A percentile compares a stretch with the other conserved stretches of the same genome.
These are phyloP conservation scores for Strigamia transsilvanica DNA, from an alignment of 2,888 invertebrate genomes.

Conservation along the genomic window DNA sequence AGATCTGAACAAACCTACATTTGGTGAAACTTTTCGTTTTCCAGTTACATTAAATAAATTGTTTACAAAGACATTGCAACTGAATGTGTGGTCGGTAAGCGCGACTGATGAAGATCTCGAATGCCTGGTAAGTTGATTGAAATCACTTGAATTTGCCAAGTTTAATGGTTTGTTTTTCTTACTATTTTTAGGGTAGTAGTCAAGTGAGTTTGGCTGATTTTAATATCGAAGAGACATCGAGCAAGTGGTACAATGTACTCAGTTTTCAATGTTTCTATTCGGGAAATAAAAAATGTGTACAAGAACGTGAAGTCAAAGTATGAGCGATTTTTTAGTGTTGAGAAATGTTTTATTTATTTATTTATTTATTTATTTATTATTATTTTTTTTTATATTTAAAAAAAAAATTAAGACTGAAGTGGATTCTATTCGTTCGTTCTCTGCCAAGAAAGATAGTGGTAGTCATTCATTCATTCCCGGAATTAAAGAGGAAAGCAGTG, in stretches of 20 bases:
- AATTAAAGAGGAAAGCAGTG: slow-evolving; percentile 86
- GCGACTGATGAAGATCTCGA: slow-evolving; percentile 60
- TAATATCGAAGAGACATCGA: slow-evolving; percentile 79
- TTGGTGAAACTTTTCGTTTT: slow-evolving; percentile 81
- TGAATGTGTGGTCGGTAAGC: slow-evolving; percentile 82
- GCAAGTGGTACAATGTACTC: slow-evolving; percentile 95
- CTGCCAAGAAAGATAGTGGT: slow-evolving; percentile 34
- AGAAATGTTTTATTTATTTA: neutral
- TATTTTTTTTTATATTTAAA: neutral
- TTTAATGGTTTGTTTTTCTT: neutral
- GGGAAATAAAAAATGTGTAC: slow-evolving; percentile 58
- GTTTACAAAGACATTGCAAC: slow-evolving; percentile 87
- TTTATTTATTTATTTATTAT: too few relatives aligned
- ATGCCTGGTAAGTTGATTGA: slow-evolving; percentile 62
- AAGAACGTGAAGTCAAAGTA: slow-evolving; percentile 37
- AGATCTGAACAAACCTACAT: slow-evolving; percentile 78
- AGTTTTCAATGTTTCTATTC: slow-evolving; percentile 80
- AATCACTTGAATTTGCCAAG: neutral
- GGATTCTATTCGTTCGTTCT: neutral
- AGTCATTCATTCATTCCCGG: slow-evolving; percentile 41
- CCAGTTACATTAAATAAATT: slow-evolving; percentile 78
- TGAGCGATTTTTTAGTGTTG: neutral
- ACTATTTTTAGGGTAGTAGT: slow-evolving; percentile 80
- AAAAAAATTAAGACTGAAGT: neutral
- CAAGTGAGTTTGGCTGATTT: slow-evolving; percentile 97